These are phyloP conservation scores for Leucophenga varia DNA, from an alignment of 1,140 invertebrate species.

Conservation along the genomic window DNA sequence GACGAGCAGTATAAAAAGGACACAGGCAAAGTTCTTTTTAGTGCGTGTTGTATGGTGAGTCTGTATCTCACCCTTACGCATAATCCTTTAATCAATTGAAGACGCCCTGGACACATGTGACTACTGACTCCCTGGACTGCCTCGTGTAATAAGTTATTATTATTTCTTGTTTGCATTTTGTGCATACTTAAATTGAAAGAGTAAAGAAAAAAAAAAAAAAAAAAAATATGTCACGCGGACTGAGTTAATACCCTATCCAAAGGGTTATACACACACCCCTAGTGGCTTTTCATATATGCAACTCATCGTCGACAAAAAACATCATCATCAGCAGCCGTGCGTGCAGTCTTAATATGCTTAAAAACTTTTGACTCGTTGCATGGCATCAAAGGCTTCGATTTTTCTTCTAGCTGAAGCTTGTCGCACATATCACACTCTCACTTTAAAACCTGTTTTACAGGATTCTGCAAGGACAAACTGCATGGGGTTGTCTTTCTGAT, in stretches of 20 bases:
- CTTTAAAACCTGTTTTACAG: slow-evolving; percentile 29
- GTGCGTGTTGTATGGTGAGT: no score
- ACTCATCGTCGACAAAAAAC: no score
- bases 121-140: no score
- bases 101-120: background rate
- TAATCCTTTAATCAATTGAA: no score
- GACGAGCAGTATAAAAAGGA: background rate
- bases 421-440: slow-evolving; percentile 36
- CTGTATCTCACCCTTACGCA: slow-evolving; percentile 8
- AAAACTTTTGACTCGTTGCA: no score
- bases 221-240: slow-evolving; percentile 44
- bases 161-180: slow-evolving; percentile 22
- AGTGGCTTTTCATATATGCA: no score
- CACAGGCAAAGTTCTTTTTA: background rate
- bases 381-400: no score
- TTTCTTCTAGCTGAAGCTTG: background rate
- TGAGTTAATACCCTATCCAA: slow-evolving; percentile 20
- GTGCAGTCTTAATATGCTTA: no score
- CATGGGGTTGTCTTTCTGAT: slow-evolving; percentile 7
- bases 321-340: no score
- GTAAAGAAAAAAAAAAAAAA: no score
- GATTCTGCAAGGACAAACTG: slow-evolving; percentile 15
- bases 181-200: slow-evolving; percentile 30
- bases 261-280: no score
- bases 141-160: slow-evolving; percentile 29